Evolutionary conservation across 2,113 vertebrate species (phyloP), one percentile per base, ranked within the genome.

Genomic region (Sigmodon hispidus): DNA sequence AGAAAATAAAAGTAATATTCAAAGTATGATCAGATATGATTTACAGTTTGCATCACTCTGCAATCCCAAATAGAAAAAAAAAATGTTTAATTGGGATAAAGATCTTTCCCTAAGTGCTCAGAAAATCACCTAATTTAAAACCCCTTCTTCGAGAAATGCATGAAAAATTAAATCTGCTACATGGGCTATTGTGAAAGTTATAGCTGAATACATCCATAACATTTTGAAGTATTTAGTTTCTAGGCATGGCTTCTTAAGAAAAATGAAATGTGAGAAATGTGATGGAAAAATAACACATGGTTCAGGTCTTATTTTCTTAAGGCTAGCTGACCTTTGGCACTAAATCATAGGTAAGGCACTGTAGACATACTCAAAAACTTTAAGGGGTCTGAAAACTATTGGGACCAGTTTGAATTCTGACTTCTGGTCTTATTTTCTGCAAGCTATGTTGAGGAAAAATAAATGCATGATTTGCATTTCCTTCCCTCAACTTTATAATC

Each of bases 141-240:
- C 19, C 1, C 73, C 43, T 11, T 85, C 13, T 59, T 77, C 93
- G 72, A 94, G 92, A 94, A 67, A 79, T 87, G 5, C 12, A 67
- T 94, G 45, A 87, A 73, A 87, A 21, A 89, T 94, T 93, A 93
- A 86, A 87, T 87, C 43, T 90, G 85, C 69, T n/a, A 91, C 19
- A 31, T 86, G 0, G 31, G 17, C 7, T 90, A 76, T 48, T 92
- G 50, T 93, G 12, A 77, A 91, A 76, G 36, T 61, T 57, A 67
- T 26, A 19, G 36, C 45, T 91, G 87, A 95, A 79, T 84, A 1
- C 29, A 2, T 93, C 63, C 45, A 57, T 91, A 48, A 84, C 24
- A 10, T 94, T 73, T 65, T 92, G 79, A 84, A 94, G 79, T 36
- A 36, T 75, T 94, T 63, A 45, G 29, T 76, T 93, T 86, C 26